A percentile compares a stretch with the other conserved stretches of the same genome.
phyloP scores from a whole-genome alignment of 2,113 vertebrate species.

The Paraplagusia blochii region DNA sequence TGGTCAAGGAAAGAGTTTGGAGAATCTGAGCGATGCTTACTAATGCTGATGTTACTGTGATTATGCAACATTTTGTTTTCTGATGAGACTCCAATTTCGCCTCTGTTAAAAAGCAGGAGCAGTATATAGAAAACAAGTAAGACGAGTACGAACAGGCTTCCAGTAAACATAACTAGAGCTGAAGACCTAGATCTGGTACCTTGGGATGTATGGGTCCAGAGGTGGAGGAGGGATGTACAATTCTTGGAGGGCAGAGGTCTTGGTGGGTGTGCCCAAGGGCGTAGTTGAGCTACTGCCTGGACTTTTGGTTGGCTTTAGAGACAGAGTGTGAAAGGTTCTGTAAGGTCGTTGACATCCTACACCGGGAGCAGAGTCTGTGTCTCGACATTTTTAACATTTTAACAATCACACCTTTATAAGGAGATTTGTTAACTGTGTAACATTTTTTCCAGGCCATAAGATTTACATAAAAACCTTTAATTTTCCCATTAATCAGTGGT shows the following conservation, averaged over 20 bases:
- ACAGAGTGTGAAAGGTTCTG: neutral
- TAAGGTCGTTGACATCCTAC: too few species aligned
- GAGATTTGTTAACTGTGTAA: too few species aligned
- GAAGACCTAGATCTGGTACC: constrained; percentile 66
- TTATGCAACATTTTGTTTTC: constrained; percentile 86
- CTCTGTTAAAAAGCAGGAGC: constrained; percentile 73
- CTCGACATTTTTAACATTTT: too few species aligned
- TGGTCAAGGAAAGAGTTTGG: constrained; percentile 99
- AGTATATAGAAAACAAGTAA: constrained; percentile 16
- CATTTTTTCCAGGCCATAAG: too few species aligned
- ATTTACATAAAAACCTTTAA: too few species aligned
- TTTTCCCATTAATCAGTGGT: too few species aligned
- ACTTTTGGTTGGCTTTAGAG: constrained; percentile 89
- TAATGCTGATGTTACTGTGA: constrained; percentile 81
- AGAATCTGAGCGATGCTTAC: constrained; percentile 90
- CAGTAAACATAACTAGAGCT: constrained; percentile 2
- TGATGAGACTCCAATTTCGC: constrained; percentile 87
- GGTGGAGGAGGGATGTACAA: constrained; percentile 97
- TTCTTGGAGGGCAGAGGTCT: constrained; percentile 94
- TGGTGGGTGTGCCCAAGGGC: constrained; percentile 91
- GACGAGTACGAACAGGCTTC: too few species aligned
- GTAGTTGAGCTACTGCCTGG: constrained; percentile 94
- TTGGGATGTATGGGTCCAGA: constrained; percentile 90
- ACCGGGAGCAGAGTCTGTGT: too few species aligned
- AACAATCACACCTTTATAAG: too few species aligned